phyloP scores from a whole-genome alignment of 2,797 vertebrate genomes.

The Danio choprae region DNA sequence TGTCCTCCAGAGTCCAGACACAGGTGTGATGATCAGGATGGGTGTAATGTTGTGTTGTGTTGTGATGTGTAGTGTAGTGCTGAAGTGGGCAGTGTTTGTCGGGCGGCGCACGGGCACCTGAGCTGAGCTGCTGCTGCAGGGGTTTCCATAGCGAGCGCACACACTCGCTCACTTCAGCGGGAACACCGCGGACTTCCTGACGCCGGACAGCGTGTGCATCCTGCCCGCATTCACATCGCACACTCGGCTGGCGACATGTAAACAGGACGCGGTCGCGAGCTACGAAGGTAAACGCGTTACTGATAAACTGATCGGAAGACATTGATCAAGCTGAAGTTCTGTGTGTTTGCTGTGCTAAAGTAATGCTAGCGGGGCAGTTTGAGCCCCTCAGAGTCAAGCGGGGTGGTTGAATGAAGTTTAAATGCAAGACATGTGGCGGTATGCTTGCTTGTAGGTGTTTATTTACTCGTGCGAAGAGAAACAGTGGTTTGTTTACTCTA shows the following conservation, averaged over 20 bases:
- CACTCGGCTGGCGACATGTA: slow-evolving; percentile 64
- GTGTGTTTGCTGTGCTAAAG: slow-evolving; percentile 57
- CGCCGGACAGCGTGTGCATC: slow-evolving; percentile 71
- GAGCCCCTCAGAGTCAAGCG: slow-evolving; percentile 45
- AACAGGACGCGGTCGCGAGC: slow-evolving; percentile 60
- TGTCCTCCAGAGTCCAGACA: not conserved
- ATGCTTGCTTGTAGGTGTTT: not conserved
- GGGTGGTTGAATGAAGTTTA: not conserved
- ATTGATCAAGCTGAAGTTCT: slow-evolving; percentile 45
- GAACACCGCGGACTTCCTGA: slow-evolving; percentile 79
- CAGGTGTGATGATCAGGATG: not conserved
- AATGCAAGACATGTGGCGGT: not conserved
- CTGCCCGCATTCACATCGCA: slow-evolving; percentile 52
- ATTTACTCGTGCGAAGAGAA: not conserved
- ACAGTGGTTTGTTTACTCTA: slow-evolving; percentile 60
- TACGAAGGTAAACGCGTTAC: slow-evolving; percentile 70
- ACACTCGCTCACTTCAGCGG: slow-evolving; percentile 62
- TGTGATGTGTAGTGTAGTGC: not conserved
- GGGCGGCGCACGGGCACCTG: slow-evolving; percentile 80
- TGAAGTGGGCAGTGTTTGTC: slow-evolving; percentile 59
- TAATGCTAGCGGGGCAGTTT: slow-evolving; percentile 60
- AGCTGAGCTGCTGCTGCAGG: slow-evolving; percentile 62
- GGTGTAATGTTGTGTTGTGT: not conserved
- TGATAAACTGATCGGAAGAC: not conserved
- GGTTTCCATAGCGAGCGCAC: slow-evolving; percentile 63